phyloP scores from a whole-genome alignment of 2,888 invertebrate genomes.

The Drosophila silvestris region DNA sequence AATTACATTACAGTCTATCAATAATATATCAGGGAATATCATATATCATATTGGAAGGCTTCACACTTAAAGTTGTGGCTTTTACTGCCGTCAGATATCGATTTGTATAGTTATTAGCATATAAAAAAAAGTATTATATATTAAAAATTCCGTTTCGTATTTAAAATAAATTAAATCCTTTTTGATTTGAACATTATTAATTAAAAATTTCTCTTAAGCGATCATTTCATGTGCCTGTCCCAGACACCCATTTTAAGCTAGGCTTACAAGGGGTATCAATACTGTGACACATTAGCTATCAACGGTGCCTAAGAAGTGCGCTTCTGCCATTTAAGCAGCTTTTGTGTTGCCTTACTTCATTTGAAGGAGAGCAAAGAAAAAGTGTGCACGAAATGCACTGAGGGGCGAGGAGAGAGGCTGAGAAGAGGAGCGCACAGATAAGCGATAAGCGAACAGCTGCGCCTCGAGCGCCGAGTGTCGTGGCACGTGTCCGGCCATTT shows the following conservation, averaged over 20 bases:
- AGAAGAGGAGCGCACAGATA: conserved; percentile 14
- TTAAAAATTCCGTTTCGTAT: background rate
- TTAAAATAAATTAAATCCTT: background rate
- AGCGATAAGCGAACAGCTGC: conserved; percentile 63
- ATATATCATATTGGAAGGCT: background rate
- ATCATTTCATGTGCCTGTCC: background rate
- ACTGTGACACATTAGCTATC: conserved; percentile 18
- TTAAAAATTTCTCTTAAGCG: background rate
- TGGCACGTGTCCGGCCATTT: conserved; percentile 58
- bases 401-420: background rate
- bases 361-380: conserved; percentile 31
- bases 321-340: conserved; percentile 63
- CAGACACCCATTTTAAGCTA: background rate
- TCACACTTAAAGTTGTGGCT: background rate
- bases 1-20: background rate
- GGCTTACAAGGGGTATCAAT: background rate
- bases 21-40: background rate
- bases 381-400: background rate
- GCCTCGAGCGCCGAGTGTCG: conserved; percentile 36
- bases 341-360: conserved; percentile 71
- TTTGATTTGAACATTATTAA: background rate
- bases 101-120: no score
- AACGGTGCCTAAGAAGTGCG: conserved; percentile 24
- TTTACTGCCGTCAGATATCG: background rate
- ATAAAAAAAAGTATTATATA: background rate